phyloP scores from a whole-genome alignment of 2,113 vertebrate genomes.

The Andinoacara biseriatus region DNA sequence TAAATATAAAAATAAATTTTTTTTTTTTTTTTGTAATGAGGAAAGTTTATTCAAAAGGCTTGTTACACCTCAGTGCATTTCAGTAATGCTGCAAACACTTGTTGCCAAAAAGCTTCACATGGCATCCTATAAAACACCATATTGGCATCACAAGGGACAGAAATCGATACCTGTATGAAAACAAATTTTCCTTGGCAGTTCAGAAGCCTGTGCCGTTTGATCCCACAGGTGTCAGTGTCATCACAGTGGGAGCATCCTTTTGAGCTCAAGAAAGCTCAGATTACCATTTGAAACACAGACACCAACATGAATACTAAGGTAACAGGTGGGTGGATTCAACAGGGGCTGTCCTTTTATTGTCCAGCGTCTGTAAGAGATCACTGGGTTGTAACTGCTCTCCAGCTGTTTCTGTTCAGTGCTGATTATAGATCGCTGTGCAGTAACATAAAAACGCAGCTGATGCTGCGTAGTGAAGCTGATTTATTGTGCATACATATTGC shows the following conservation, averaged over 20 bases:
- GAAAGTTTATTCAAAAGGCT: background rate
- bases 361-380: slow-evolving; percentile 8
- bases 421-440: background rate
- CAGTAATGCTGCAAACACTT: background rate
- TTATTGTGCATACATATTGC: background rate
- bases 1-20: too few relatives aligned
- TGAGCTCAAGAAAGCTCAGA: slow-evolving; percentile 28
- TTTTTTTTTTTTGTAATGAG: rapidly evolving
- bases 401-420: background rate
- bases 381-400: background rate
- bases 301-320: background rate
- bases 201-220: slow-evolving; percentile 17
- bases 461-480: background rate
- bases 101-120: background rate
- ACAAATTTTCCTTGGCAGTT: background rate
- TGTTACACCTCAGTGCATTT: background rate
- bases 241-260: slow-evolving; percentile 8
- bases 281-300: slow-evolving; percentile 40
- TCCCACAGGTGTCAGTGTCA: slow-evolving; percentile 34
- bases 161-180: background rate
- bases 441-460: slow-evolving; percentile 1
- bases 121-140: background rate
- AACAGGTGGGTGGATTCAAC: background rate
- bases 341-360: background rate
- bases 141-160: background rate